These are phyloP conservation scores for Temnothorax ravouxi DNA, from an alignment of 2,888 invertebrate species.

Conservation along the genomic window DNA sequence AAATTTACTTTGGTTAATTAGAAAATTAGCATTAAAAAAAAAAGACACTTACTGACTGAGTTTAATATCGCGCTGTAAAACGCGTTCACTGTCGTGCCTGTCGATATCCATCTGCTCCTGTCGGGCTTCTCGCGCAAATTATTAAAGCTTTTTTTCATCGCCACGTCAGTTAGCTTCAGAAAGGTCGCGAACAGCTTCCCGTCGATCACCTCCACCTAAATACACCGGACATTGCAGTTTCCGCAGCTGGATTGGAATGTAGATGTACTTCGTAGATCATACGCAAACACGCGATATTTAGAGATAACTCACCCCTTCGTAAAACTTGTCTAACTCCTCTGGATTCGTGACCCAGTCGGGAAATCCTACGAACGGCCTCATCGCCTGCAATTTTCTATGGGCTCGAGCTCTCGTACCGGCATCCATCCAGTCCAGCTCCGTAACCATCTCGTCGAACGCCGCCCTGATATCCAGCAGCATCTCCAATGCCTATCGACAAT, in stretches of 20 bases:
- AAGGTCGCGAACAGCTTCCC: conserved; percentile 89
- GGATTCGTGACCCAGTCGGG: conserved; percentile 92
- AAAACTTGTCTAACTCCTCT: conserved; percentile 90
- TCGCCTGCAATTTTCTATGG: conserved; percentile 90
- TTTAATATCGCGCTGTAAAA: conserved; percentile 91
- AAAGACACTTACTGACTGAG: conserved; percentile 90
- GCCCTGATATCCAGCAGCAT: conserved; percentile 92
- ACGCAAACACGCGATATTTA: neutral
- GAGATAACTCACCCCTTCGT: conserved; percentile 88
- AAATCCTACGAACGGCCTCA: conserved; percentile 93
- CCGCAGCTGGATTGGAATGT: neutral
- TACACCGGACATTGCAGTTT: neutral
- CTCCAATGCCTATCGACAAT: conserved; percentile 88
- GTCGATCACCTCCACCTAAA: conserved; percentile 89
- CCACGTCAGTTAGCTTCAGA: conserved; percentile 88
- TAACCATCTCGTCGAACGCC: conserved; percentile 91
- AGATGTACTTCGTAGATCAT: neutral
- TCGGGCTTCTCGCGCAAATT: conserved; percentile 89
- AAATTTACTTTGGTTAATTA: neutral
- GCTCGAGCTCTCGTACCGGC: conserved; percentile 90
- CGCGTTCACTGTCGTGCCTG: conserved; percentile 91
- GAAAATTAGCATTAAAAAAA: neutral
- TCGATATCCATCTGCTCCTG: conserved; percentile 90
- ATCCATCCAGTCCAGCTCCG: conserved; percentile 94
- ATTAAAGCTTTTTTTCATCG: conserved; percentile 88